Percentiles rank a stretch among this genome's conserved stretches.
These are phyloP conservation scores for Tachysurus vachellii DNA, from an alignment of 2,113 vertebrate species.

Conservation along the genomic window DNA sequence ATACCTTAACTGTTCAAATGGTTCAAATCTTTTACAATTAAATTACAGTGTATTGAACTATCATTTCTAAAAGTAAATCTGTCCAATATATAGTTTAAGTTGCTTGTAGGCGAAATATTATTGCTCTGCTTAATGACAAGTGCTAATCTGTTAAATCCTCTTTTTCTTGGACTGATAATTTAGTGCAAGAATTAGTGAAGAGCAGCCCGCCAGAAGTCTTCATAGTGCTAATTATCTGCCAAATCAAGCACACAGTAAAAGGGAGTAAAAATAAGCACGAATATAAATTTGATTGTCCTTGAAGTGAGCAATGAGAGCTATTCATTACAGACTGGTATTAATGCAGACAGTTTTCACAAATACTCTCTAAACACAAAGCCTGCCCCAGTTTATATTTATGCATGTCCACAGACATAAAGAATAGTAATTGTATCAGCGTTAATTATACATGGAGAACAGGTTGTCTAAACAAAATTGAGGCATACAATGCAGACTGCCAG, in stretches of 20 bases:
- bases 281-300: slow-evolving; percentile 69
- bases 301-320: slow-evolving; percentile 59
- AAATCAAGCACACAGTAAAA: slow-evolving; percentile 60
- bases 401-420: slow-evolving; percentile 61
- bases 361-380: slow-evolving; percentile 59
- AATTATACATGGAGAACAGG: slow-evolving; percentile 71
- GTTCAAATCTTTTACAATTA: background rate
- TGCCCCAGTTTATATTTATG: slow-evolving; percentile 65
- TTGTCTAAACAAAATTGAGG: slow-evolving; percentile 73
- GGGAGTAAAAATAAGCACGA: slow-evolving; percentile 61
- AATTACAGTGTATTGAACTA: background rate
- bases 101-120: slow-evolving; percentile 29
- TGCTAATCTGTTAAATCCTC: slow-evolving; percentile 51
- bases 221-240: slow-evolving; percentile 67
- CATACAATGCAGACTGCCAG: slow-evolving; percentile 65
- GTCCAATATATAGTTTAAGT: background rate
- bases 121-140: slow-evolving; percentile 32
- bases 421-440: slow-evolving; percentile 73
- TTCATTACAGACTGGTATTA: slow-evolving; percentile 69
- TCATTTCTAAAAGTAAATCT: slow-evolving; percentile 6
- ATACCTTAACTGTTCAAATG: background rate
- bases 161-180: slow-evolving; percentile 47
- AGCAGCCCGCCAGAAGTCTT: slow-evolving; percentile 67
- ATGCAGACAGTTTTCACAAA: slow-evolving; percentile 67
- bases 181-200: slow-evolving; percentile 57